These are phyloP conservation scores for Drosophila gaucha DNA, from an alignment of 2,888 invertebrate species.

Conservation along the genomic window DNA sequence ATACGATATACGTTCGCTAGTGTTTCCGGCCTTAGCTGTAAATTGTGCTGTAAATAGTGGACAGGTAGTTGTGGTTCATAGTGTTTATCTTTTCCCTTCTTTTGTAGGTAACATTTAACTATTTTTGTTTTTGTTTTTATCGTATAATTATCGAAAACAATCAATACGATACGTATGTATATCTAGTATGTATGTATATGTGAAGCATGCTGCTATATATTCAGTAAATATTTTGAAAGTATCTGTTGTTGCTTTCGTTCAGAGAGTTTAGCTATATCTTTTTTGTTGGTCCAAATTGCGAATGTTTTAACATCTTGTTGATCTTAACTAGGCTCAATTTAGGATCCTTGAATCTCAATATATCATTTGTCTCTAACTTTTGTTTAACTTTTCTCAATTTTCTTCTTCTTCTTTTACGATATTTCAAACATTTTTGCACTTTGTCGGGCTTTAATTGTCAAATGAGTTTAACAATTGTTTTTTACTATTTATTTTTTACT, in stretches of 20 bases:
- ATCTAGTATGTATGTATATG: conserved; percentile 7
- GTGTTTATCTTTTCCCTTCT: conserved; percentile 7
- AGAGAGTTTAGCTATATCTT: conserved; percentile 34
- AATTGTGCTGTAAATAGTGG: conserved; percentile 54
- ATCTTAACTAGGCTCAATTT: background rate
- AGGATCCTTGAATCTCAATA: background rate
- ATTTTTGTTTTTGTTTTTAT: conserved; percentile 2
- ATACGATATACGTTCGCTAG: conserved; percentile 4
- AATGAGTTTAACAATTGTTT: too few species aligned
- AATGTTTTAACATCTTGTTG: conserved; percentile 32
- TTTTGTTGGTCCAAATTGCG: conserved; percentile 69
- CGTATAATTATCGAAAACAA: conserved; percentile 7
- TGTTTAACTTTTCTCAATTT: background rate
- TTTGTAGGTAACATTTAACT: conserved; percentile 25
- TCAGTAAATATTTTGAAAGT: conserved; percentile 13
- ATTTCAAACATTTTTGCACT: conserved; percentile 30
- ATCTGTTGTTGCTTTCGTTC: background rate
- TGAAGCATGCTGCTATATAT: conserved; percentile 13
- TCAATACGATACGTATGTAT: conserved; percentile 11
- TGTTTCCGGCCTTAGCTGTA: conserved; percentile 18
- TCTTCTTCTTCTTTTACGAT: too few species aligned
- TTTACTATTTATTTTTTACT: background rate
- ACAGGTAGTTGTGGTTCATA: conserved; percentile 74
- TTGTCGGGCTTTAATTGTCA: conserved; percentile 16
- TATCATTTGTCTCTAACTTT: background rate